A percentile compares a stretch with the other conserved stretches of the same genome.
These are phyloP conservation scores for Mimas tiliae DNA, from an alignment of 2,888 invertebrate species.

Conservation along the genomic window DNA sequence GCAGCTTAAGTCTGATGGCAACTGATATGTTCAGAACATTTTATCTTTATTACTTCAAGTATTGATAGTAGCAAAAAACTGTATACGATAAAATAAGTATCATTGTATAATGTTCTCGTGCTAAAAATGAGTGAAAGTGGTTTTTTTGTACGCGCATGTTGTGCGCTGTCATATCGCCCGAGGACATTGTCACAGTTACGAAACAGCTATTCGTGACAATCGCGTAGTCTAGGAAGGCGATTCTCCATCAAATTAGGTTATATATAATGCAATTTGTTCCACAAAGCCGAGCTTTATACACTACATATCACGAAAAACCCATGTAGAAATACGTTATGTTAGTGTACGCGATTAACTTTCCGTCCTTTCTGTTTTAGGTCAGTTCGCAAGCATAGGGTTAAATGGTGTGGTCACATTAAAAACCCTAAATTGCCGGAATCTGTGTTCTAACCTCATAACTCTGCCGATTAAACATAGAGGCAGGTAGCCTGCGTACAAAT, in stretches of 20 bases:
- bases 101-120: background rate
- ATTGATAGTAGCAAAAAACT: slow-evolving; percentile 25
- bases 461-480: slow-evolving; percentile 43
- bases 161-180: slow-evolving; percentile 52
- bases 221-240: background rate
- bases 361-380: slow-evolving; percentile 21
- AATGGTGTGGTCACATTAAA: slow-evolving; percentile 35
- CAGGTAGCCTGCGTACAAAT: slow-evolving; percentile 52
- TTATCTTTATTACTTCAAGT: background rate
- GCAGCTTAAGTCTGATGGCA: too few species aligned
- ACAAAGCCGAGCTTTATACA: background rate
- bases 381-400: slow-evolving; percentile 13
- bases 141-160: slow-evolving; percentile 52
- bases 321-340: background rate
- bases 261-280: slow-evolving; percentile 19
- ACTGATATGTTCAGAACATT: too few species aligned
- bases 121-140: slow-evolving; percentile 31
- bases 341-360: background rate
- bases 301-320: background rate
- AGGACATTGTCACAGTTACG: slow-evolving; percentile 61
- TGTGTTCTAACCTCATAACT: slow-evolving; percentile 50
- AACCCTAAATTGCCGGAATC: slow-evolving; percentile 47
- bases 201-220: slow-evolving; percentile 30
- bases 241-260: slow-evolving; percentile 14
- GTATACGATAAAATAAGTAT: background rate